Evolutionary conservation across 2,888 invertebrate genomes (phyloP), one percentile per base, ranked within the genome.

Genomic region (Octonoba sinensis): DNA sequence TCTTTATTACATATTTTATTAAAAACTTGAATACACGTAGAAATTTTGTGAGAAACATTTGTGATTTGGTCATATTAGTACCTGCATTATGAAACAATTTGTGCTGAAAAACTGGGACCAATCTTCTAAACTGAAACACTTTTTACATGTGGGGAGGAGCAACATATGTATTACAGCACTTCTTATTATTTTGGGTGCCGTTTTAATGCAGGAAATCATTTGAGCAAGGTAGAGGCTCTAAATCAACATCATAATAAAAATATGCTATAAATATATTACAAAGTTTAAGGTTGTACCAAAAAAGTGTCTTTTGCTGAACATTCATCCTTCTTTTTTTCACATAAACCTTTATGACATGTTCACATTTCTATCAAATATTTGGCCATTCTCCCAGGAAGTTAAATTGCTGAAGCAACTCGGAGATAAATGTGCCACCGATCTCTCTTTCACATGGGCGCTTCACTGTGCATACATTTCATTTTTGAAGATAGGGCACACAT

Each of bases 221-320:
- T 81, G 81, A 81, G 81, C 81, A 81, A 81, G 81, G 81, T 81
- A 64, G 73, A 78, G 81, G 74, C 74, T 81, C 74, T 81, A 81
- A 81, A 81, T 81, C 78, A 81, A 83, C 69, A 84, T 75, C 81
- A 82, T 84, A 84, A 82, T 84, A 84, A 84, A 84, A 84, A 84
- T 84, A 84, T 81, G 84, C 84, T 84, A 84, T 84, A 82, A 84
- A 84, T 84, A 84, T 84, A 56, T 76, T 84, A 84, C 82, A 84
- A 84, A 84, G 82, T 81, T 82, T 76, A 81, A 81, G 81, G 81
- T 81, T 75, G 81, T 81, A 81, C 81, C 69, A 81, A 81, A 81
- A 79, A 81, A 81, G 74, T 81, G 81, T 81, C 81, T 75, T 74
- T 75, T 81, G 81, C 81, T 81, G 49, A 74, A 70, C 69, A 70